Evolutionary conservation across 1,140 invertebrate genomes (phyloP).

Genomic region (Nephila pilipes): DNA sequence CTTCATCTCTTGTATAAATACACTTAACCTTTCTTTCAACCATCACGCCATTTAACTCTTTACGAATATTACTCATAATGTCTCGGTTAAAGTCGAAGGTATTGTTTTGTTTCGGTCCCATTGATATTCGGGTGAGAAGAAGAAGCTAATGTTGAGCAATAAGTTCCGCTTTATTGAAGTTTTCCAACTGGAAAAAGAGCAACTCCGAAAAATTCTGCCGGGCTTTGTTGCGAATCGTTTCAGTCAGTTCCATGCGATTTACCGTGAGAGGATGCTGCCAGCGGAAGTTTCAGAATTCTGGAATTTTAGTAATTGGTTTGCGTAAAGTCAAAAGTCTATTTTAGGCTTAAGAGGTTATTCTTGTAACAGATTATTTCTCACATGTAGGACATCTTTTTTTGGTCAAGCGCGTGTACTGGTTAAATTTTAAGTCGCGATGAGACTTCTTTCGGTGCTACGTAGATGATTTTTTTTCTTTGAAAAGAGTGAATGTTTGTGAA

Average conservation of each 20-base stretch:
- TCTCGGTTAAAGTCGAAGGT: neutral
- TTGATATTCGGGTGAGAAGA: constrained; percentile 54
- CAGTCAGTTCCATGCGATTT: constrained; percentile 15
- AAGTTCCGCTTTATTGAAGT: constrained; percentile 57
- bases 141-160: neutral
- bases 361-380: neutral
- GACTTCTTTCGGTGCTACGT: neutral
- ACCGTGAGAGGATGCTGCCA: constrained; percentile 19
- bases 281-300: neutral
- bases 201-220: neutral
- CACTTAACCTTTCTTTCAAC: no score
- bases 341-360: neutral
- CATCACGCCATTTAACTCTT: no score
- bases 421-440: neutral
- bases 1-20: no score
- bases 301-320: neutral
- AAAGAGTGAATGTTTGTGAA: neutral
- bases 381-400: neutral
- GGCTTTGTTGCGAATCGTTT: neutral
- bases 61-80: neutral
- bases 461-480: neutral
- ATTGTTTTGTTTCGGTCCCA: constrained; percentile 41
- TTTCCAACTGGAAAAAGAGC: neutral
- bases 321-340: neutral
- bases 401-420: neutral